Percentiles rank a stretch among this genome's conserved stretches.
These are phyloP conservation scores for Schizaphis graminum DNA, from an alignment of 2,888 invertebrate species.

Conservation along the genomic window DNA sequence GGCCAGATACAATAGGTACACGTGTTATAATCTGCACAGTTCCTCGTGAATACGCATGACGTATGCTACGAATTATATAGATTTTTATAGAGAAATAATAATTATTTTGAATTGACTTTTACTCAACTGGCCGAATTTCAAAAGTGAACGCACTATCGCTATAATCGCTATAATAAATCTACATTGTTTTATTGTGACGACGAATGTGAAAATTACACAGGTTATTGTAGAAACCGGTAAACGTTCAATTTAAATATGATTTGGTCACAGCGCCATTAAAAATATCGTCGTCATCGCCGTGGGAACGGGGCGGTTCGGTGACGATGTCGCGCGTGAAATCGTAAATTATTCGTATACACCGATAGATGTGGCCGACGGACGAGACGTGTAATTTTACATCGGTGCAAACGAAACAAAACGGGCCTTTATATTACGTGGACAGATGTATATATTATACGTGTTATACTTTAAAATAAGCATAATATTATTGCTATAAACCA, in stretches of 20 bases:
- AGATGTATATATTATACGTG: too few species aligned
- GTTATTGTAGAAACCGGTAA: background rate
- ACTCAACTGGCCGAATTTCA: background rate
- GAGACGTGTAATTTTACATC: background rate
- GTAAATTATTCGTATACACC: background rate
- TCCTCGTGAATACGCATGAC: background rate
- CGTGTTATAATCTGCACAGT: background rate
- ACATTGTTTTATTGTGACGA: background rate
- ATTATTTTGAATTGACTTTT: background rate
- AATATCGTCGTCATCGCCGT: background rate
- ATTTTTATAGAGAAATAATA: background rate
- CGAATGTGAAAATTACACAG: background rate
- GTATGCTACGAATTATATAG: background rate
- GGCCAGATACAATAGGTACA: background rate
- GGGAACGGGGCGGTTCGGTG: background rate
- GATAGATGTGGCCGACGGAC: background rate
- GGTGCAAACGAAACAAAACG: background rate
- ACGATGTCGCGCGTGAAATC: background rate
- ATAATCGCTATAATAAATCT: background rate
- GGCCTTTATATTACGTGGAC: background rate
- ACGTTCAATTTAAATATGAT: background rate
- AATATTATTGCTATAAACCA: too few species aligned
- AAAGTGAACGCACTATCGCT: background rate
- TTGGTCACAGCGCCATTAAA: background rate
- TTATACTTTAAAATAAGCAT: too few species aligned